phyloP scores from a whole-genome alignment of 2,797 vertebrate genomes.

The Paguma larvata region DNA sequence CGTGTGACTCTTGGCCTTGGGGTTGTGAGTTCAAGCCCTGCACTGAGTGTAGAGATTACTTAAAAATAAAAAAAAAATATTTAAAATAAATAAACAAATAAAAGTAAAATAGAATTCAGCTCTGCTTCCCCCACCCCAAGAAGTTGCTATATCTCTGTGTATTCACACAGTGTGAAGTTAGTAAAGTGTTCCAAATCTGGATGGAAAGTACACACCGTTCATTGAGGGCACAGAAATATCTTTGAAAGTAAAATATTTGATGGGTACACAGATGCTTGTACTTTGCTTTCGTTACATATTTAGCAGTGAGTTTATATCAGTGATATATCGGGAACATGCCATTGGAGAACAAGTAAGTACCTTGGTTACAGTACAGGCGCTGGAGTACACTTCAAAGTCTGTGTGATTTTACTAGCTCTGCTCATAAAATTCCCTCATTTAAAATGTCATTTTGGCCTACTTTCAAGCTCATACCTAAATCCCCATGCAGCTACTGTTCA shows the following conservation, averaged over 20 bases:
- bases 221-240: slow-evolving; percentile 43
- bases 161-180: slow-evolving; percentile 32
- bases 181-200: slow-evolving; percentile 57
- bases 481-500: not conserved
- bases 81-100: no score
- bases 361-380: slow-evolving; percentile 7
- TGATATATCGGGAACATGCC: slow-evolving; percentile 67
- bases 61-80: no score
- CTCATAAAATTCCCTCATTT: slow-evolving; percentile 18
- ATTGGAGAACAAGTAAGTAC: slow-evolving; percentile 57
- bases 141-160: slow-evolving; percentile 29
- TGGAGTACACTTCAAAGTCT: not conserved
- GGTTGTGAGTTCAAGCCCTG: no score
- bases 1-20: no score
- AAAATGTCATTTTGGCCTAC: slow-evolving; percentile 43
- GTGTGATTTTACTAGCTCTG: slow-evolving; percentile 19
- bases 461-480: slow-evolving; percentile 17
- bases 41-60: no score
- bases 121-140: not conserved
- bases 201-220: slow-evolving; percentile 73
- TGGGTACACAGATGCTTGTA: slow-evolving; percentile 53
- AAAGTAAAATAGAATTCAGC: not conserved
- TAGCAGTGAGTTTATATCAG: slow-evolving; percentile 61
- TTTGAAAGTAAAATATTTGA: slow-evolving; percentile 55
- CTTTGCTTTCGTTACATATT: slow-evolving; percentile 65